Evolutionary conservation across 2,113 vertebrate species (phyloP), one percentile per base, ranked within the genome.

Genomic region (Bostrychus sinensis): DNA sequence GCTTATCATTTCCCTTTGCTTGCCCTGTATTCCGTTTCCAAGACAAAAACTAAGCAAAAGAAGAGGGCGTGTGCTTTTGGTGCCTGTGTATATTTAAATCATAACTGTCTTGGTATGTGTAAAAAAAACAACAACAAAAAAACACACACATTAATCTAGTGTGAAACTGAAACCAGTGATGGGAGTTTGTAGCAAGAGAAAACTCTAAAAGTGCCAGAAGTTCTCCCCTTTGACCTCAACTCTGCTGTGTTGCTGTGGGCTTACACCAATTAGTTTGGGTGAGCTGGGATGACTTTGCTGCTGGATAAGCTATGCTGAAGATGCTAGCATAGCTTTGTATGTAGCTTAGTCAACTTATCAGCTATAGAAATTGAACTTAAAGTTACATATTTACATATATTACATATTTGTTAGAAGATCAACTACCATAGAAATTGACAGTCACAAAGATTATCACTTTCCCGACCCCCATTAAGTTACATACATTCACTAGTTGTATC

Each of bases 201-300:
- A n/a, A n/a, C n/a, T 70, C 48, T 57, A 26, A 80, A 53, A 78
- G 56, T 48, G 74, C 30, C 64, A 86, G 73, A 87, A 72, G 78
- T 77, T 64, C 39, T 61, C 56, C 65, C 78, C 61, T 75, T 19
- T 77, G 75, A 81, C 78, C 75, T 81, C 65, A 16, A 36, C 72
- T 56, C 37, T 73, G 66, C 65, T 26, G 63, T 51, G 65, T 76
- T 60, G 77, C 80, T 75, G 61, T 50, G 73, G 85, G 80, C 79
- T 67, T 53, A 82, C 51, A 72, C 70, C 74, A 77, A 62, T 83
- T 83, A 55, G 63, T 85, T 74, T 79, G 82, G 76, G 75, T 85
- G 82, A 86, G 73, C 70, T 78, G 54, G 28, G 70, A 80, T 89
- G 87, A 90, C 84, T 88, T 88, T 88, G 88, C 83, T 85, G 67